phyloP scores from a whole-genome alignment of 53 echinoderm and acorn worm species.

The Crossaster papposus region DNA sequence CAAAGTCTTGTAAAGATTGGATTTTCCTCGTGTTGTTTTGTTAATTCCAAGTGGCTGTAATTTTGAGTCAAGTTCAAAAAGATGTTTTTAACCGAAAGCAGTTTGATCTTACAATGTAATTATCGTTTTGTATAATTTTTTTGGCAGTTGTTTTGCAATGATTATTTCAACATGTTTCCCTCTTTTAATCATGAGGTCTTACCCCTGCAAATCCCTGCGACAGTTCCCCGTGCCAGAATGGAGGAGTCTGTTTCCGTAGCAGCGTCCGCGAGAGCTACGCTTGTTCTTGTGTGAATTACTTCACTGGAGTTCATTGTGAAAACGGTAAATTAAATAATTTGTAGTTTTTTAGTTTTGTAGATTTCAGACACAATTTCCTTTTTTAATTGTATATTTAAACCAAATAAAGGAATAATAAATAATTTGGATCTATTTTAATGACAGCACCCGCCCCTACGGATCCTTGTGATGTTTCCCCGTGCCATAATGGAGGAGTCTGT shows the following conservation, averaged over 20 bases:
- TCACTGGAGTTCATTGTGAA: conserved; percentile 59
- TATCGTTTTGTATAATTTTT: too few species aligned
- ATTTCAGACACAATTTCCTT: too few species aligned
- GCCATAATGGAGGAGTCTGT: conserved; percentile 69
- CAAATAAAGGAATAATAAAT: not conserved
- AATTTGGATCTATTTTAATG: not conserved
- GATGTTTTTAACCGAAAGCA: too few species aligned
- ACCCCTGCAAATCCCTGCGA: conserved; percentile 57
- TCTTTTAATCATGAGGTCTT: conserved; percentile 65
- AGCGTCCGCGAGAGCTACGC: conserved; percentile 46
- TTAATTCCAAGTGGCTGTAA: too few species aligned
- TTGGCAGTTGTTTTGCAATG: too few species aligned
- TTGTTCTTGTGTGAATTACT: conserved; percentile 64
- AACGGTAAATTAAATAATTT: conserved; percentile 56
- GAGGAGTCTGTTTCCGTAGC: conserved; percentile 72
- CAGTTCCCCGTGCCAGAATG: conserved; percentile 86
- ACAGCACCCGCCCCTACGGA: conserved; percentile 37
- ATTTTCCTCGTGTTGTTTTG: too few species aligned
- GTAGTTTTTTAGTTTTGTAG: not conserved
- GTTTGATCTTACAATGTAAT: too few species aligned
- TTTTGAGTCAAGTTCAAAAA: too few species aligned
- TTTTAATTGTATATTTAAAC: too few species aligned
- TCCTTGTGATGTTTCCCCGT: conserved; percentile 64
- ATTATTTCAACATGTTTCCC: not conserved
- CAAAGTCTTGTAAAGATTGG: too few species aligned